Conservation (phyloP, 2,888 invertebrate species). For the Dynastes tityus region DNA sequence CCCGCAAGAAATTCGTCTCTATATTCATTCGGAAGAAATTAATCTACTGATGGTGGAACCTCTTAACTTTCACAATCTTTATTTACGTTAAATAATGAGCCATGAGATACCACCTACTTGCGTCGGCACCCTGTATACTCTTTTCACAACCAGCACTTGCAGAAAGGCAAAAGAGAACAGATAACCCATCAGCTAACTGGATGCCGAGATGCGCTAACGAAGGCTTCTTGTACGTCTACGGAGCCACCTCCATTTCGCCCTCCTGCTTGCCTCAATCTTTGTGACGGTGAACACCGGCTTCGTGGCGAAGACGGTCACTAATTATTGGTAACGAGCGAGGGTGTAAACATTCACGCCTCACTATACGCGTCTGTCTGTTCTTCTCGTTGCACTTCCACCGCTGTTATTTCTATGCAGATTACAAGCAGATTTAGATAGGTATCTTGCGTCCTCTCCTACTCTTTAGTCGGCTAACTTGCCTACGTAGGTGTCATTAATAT, state of each 20-base stretch:
- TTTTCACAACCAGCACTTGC: slow-evolving; percentile 2
- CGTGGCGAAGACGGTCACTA: slow-evolving; percentile 39
- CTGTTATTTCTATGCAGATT: slow-evolving; percentile 34
- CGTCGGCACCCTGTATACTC: not conserved
- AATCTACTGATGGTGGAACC: too few species aligned
- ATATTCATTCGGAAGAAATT: too few species aligned
- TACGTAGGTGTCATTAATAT: slow-evolving; percentile 15
- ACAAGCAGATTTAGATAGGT: slow-evolving; percentile 38
- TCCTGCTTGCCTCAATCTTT: slow-evolving; percentile 19
- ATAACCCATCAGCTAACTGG: slow-evolving; percentile 43
- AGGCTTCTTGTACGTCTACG: slow-evolving; percentile 30
- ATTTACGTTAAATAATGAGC: too few species aligned
- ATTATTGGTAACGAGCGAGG: slow-evolving; percentile 51
- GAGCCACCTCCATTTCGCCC: slow-evolving; percentile 25
- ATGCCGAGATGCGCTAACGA: slow-evolving; percentile 43
- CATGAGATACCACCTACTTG: not conserved
- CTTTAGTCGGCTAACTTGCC: not conserved
- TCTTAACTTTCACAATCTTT: too few species aligned
- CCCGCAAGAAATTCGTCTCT: too few species aligned
- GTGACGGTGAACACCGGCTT: slow-evolving; percentile 42
- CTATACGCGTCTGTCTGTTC: slow-evolving; percentile 16
- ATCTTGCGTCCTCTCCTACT: slow-evolving; percentile 20
- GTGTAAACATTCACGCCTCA: slow-evolving; percentile 47
- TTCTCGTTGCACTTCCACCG: slow-evolving; percentile 3
- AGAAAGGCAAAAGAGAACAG: slow-evolving; percentile 31